Evolutionary conservation across 2,888 invertebrate species (phyloP).

Genomic region (Mimas tiliae): DNA sequence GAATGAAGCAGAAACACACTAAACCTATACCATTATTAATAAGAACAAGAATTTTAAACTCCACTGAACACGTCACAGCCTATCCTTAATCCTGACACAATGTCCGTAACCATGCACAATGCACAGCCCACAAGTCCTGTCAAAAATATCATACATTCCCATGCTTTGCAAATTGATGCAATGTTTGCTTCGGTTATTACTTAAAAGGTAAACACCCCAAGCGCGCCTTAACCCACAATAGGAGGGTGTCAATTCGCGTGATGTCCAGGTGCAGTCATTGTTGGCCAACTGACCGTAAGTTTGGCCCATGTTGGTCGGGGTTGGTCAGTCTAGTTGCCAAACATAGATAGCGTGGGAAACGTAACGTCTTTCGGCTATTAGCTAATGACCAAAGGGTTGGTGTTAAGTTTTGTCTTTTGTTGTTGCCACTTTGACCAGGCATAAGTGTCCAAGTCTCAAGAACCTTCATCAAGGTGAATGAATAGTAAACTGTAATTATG

Average conservation of each 20-base stretch:
- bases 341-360: conserved; percentile 73
- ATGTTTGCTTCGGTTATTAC: conserved; percentile 77
- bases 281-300: conserved; percentile 77
- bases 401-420: not conserved
- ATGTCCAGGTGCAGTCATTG: conserved; percentile 76
- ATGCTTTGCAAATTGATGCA: conserved; percentile 70
- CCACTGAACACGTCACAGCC: conserved; percentile 30
- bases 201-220: conserved; percentile 63
- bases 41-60: conserved; percentile 33
- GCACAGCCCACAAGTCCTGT: conserved; percentile 64
- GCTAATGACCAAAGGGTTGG: conserved; percentile 20
- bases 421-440: not conserved
- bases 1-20: not conserved
- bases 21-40: not conserved
- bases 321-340: conserved; percentile 68
- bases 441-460: not conserved
- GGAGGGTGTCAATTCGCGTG: conserved; percentile 75
- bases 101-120: conserved; percentile 69
- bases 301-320: conserved; percentile 67
- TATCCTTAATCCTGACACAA: conserved; percentile 59
- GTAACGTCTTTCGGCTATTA: conserved; percentile 55
- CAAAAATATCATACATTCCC: conserved; percentile 79
- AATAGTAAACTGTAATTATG: not conserved
- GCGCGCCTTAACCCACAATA: conserved; percentile 73
- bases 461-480: too few species aligned